Conservation (phyloP, 2,888 invertebrate genomes). For the Agrotis segetum region DNA sequence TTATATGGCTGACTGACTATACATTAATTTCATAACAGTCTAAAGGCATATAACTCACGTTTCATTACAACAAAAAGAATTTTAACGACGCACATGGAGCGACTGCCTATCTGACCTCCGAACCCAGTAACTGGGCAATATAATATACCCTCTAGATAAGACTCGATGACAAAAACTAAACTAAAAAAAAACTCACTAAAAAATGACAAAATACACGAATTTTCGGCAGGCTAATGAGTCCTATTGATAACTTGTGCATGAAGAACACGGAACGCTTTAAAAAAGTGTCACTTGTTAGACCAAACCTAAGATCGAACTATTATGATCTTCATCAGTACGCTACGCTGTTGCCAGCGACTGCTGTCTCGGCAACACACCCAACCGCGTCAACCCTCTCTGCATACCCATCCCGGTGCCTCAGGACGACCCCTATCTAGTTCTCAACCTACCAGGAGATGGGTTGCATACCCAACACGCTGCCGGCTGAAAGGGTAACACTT, state of each 20-base stretch:
- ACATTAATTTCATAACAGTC: background rate
- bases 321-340: constrained; percentile 52
- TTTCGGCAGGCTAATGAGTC: no score
- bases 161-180: no score
- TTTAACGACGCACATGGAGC: no score
- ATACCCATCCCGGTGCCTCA: constrained; percentile 71
- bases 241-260: no score
- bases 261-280: no score
- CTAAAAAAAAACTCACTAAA: no score
- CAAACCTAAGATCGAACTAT: background rate
- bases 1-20: background rate
- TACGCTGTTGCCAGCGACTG: constrained; percentile 65
- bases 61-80: background rate
- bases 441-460: constrained; percentile 72
- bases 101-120: no score
- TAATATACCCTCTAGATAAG: no score
- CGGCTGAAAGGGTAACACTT: constrained; percentile 69
- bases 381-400: constrained; percentile 65
- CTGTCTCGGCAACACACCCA: constrained; percentile 67
- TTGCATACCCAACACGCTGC: constrained; percentile 68
- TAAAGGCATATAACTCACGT: background rate
- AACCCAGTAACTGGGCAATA: no score
- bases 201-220: no score
- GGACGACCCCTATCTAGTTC: constrained; percentile 73
- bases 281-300: no score